A percentile compares a stretch with the other conserved stretches of the same genome.
These are phyloP conservation scores for Zalophus californianus DNA, from an alignment of 2,797 vertebrate genomes.

Conservation along the genomic window DNA sequence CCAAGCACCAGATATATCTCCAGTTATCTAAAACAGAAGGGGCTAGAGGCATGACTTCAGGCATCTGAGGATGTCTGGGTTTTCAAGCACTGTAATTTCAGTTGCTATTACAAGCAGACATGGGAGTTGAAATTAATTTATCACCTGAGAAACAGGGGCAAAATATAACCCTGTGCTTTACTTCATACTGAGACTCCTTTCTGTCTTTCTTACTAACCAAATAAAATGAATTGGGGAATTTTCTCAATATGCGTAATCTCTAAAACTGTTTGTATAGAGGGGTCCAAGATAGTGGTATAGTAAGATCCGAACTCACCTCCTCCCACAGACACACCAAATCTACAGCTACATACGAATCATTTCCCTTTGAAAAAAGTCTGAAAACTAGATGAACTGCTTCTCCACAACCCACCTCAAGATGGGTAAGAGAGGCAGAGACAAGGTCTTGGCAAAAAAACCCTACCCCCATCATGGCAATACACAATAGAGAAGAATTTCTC, in stretches of 20 bases:
- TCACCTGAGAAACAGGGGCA: slow-evolving; percentile 43
- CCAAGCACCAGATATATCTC: background rate
- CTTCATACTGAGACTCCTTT: slow-evolving; percentile 10
- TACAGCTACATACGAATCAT: background rate
- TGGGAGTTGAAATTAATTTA: background rate
- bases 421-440: background rate
- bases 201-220: slow-evolving; percentile 42
- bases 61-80: background rate
- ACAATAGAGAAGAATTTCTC: background rate
- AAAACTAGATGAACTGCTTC: background rate
- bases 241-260: slow-evolving; percentile 23
- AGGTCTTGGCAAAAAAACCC: background rate
- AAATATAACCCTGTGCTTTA: slow-evolving; percentile 30
- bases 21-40: background rate
- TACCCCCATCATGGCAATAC: background rate
- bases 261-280: background rate
- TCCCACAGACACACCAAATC: background rate
- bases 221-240: background rate
- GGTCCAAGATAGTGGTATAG: background rate
- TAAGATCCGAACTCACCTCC: background rate
- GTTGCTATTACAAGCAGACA: background rate
- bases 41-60: background rate
- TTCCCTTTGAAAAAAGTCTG: background rate
- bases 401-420: background rate
- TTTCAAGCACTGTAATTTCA: background rate